A percentile compares a stretch with the other conserved stretches of the same genome.
Conservation (phyloP, 2,113 vertebrate genomes). For the Butorides virescens region DNA sequence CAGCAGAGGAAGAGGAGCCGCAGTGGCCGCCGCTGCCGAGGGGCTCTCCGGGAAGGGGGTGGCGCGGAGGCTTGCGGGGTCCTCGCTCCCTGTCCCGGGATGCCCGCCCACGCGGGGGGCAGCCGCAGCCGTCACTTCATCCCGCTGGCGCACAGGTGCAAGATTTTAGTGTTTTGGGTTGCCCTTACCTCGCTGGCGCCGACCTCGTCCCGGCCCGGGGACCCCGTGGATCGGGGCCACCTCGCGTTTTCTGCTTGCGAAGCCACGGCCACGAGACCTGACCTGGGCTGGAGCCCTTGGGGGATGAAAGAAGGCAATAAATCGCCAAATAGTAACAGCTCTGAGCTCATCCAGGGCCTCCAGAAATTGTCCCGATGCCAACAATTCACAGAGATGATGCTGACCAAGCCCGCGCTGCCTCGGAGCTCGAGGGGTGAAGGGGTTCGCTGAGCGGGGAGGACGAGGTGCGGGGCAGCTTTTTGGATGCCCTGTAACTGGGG, state of each 20-base stretch:
- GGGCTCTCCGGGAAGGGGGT: background rate
- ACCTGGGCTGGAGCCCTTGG: background rate
- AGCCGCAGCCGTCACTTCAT: accelerated
- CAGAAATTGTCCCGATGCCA: background rate
- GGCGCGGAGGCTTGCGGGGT: accelerated
- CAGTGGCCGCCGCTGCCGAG: accelerated
- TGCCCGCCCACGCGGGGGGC: accelerated
- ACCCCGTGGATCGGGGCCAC: accelerated
- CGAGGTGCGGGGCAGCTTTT: background rate
- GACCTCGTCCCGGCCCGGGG: background rate
- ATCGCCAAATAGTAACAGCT: background rate
- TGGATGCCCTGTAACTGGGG: background rate
- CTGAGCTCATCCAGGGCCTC: background rate
- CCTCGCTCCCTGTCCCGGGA: accelerated
- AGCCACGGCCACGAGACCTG: accelerated
- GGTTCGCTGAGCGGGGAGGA: background rate
- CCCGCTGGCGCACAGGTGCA: too few species aligned
- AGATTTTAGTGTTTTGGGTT: accelerated
- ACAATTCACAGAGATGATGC: conserved; percentile 30
- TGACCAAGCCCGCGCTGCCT: conserved; percentile 1
- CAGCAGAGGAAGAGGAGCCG: background rate
- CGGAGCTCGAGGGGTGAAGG: background rate
- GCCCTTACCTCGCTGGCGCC: background rate
- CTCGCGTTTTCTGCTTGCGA: accelerated
- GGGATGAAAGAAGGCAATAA: background rate